Conservation (phyloP, 2,888 invertebrate species). For the Drosophila neotestacea region DNA sequence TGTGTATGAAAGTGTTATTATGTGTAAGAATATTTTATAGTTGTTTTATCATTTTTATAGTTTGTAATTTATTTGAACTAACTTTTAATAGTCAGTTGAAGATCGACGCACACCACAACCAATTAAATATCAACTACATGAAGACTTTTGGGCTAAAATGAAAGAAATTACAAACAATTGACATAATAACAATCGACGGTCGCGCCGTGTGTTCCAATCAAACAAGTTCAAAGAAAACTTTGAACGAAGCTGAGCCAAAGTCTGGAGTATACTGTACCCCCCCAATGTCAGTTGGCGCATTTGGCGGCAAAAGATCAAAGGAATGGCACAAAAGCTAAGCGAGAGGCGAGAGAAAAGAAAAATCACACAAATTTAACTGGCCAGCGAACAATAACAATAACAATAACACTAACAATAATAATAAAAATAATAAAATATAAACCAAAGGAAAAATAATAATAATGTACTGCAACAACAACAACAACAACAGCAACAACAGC, state of each 20-base stretch:
- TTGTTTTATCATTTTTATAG: neutral
- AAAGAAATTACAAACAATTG: constrained; percentile 68
- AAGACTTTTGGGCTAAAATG: constrained; percentile 26
- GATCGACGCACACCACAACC: constrained; percentile 15
- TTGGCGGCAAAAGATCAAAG: constrained; percentile 74
- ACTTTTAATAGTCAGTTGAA: constrained; percentile 6
- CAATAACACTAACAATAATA: constrained; percentile 45
- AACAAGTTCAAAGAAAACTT: constrained; percentile 44
- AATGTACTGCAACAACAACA: constrained; percentile 62
- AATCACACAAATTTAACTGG: constrained; percentile 70
- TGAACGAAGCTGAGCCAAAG: constrained; percentile 29
- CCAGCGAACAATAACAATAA: constrained; percentile 62
- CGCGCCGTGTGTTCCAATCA: constrained; percentile 42
- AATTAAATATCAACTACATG: constrained; percentile 28
- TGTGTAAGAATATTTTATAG: neutral
- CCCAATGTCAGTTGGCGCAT: constrained; percentile 70
- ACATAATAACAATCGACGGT: constrained; percentile 59
- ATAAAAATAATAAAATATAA: constrained; percentile 63
- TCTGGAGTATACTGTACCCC: constrained; percentile 14
- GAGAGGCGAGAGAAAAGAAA: constrained; percentile 54
- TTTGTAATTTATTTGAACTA: neutral
- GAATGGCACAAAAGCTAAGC: constrained; percentile 49
- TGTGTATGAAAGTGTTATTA: neutral
- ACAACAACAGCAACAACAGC: constrained; percentile 55
- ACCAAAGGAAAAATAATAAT: constrained; percentile 50